Percentiles rank a stretch among this genome's conserved stretches.
Conservation (phyloP, 1,140 invertebrate species). For the Cydia pomonella region DNA sequence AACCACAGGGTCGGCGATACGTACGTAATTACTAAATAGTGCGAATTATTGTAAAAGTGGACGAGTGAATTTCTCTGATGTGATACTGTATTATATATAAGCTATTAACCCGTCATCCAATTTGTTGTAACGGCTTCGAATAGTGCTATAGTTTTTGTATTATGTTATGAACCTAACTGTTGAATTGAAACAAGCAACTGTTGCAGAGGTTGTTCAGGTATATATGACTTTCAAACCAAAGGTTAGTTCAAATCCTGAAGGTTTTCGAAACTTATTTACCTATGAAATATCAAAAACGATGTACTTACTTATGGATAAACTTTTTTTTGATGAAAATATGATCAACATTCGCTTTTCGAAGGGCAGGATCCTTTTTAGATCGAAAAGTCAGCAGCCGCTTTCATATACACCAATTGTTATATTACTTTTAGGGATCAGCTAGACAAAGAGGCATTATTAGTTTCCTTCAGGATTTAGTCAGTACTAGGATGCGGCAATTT, state of each 20-base stretch:
- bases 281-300: no score
- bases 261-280: no score
- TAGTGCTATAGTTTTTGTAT: background rate
- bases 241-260: no score
- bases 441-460: background rate
- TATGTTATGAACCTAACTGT: background rate
- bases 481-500: background rate
- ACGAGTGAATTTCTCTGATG: slow-evolving; percentile 2
- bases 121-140: background rate
- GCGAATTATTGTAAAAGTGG: slow-evolving; percentile 10
- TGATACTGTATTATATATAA: background rate
- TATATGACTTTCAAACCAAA: no score
- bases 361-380: no score
- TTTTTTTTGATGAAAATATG: no score
- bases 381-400: no score
- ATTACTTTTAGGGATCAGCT: background rate
- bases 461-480: background rate
- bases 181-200: background rate
- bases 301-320: no score
- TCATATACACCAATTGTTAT: no score
- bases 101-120: background rate
- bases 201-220: no score
- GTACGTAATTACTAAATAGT: slow-evolving; percentile 25
- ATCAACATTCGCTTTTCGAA: no score
- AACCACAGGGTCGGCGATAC: slow-evolving; percentile 24